These are phyloP conservation scores for Sander vitreus DNA, from an alignment of 2,113 vertebrate species.

Conservation along the genomic window DNA sequence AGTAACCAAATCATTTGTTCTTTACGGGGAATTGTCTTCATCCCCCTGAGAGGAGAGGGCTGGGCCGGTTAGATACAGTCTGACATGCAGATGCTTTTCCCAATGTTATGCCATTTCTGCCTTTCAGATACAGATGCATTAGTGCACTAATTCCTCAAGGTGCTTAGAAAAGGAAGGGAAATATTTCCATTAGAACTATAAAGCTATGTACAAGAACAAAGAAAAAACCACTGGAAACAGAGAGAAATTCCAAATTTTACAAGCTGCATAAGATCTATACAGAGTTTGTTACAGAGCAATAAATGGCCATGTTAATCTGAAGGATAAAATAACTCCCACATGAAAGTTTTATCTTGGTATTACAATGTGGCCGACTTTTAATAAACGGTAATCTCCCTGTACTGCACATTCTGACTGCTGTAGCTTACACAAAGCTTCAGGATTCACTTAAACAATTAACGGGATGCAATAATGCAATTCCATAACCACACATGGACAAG, in stretches of 20 bases:
- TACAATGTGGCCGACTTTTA: background rate
- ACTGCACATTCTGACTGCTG: background rate
- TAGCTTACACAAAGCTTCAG: slow-evolving; percentile 8
- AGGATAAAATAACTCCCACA: slow-evolving; percentile 7
- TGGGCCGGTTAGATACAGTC: slow-evolving; percentile 45
- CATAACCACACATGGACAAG: slow-evolving; percentile 5
- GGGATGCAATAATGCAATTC: slow-evolving; percentile 21
- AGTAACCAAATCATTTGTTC: background rate
- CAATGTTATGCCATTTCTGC: slow-evolving; percentile 71
- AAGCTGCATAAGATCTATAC: background rate
- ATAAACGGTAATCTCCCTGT: background rate
- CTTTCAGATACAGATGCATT: slow-evolving; percentile 56
- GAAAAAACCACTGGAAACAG: slow-evolving; percentile 3
- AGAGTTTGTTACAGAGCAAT: slow-evolving; percentile 12
- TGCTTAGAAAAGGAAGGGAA: slow-evolving; percentile 34
- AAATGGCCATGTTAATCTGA: background rate
- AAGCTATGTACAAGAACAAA: slow-evolving; percentile 31
- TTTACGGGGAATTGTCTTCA: slow-evolving; percentile 24
- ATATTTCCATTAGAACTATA: slow-evolving; percentile 45
- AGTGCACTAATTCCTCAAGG: slow-evolving; percentile 61
- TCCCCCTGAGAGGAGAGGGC: slow-evolving; percentile 26
- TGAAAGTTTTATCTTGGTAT: slow-evolving; percentile 23
- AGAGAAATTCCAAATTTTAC: slow-evolving; percentile 29
- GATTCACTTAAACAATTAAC: slow-evolving; percentile 15
- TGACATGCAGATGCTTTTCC: slow-evolving; percentile 54